Evolutionary conservation across 2,113 vertebrate species (phyloP).

Genomic region (Paralichthys olivaceus): DNA sequence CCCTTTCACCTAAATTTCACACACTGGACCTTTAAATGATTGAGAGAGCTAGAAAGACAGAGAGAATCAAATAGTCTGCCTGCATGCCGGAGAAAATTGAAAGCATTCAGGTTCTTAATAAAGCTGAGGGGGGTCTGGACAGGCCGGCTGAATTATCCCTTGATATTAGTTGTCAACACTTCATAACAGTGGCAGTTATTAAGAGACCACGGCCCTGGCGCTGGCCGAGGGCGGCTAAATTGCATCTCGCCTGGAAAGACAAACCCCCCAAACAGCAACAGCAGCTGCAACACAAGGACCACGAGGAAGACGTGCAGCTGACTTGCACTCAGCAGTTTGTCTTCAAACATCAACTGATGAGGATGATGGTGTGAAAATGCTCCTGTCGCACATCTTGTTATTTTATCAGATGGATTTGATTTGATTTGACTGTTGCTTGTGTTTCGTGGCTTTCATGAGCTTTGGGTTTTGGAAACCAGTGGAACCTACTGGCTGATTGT

Average conservation of each 20-base stretch:
- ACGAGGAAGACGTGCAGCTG: too few species aligned
- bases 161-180: conserved; percentile 91
- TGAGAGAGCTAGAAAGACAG: background rate
- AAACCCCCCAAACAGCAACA: conserved; percentile 70
- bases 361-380: background rate
- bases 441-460: background rate
- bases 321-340: too few species aligned
- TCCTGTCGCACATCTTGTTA: background rate
- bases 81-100: conserved; percentile 89
- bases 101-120: conserved; percentile 91
- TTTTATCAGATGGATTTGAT: background rate
- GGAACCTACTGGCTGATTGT: too few species aligned
- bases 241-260: conserved; percentile 85
- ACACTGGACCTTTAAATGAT: too few species aligned
- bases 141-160: conserved; percentile 76
- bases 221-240: conserved; percentile 93
- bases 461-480: too few species aligned
- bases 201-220: conserved; percentile 89
- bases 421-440: too few species aligned
- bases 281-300: conserved; percentile 23
- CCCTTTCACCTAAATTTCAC: too few species aligned
- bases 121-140: conserved; percentile 82
- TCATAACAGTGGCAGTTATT: conserved; percentile 98
- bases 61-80: conserved; percentile 85
- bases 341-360: background rate